A percentile compares a stretch with the other conserved stretches of the same genome.
Evolutionary conservation across 1,140 invertebrate species (phyloP).

Genomic region (Penaeus chinensis): DNA sequence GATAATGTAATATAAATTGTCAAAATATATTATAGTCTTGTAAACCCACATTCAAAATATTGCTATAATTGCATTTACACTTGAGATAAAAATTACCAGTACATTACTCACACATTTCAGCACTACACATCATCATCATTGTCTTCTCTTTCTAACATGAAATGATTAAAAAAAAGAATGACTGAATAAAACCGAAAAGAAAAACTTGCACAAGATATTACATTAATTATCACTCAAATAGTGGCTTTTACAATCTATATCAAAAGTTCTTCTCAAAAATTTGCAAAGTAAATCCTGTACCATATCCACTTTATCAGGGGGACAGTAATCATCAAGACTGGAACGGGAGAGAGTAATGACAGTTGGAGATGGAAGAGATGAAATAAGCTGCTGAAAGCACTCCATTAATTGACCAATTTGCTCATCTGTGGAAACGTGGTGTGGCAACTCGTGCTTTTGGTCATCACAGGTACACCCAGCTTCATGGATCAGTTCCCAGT

Average conservation of each 20-base stretch:
- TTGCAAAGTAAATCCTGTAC: slow-evolving; percentile 73
- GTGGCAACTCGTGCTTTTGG: slow-evolving; percentile 76
- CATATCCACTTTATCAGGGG: slow-evolving; percentile 78
- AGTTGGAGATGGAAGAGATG: slow-evolving; percentile 76
- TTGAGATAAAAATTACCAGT: too few species aligned
- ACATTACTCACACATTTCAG: too few species aligned
- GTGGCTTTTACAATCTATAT: slow-evolving; percentile 34
- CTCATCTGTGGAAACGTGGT: slow-evolving; percentile 79
- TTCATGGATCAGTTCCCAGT: slow-evolving; percentile 83
- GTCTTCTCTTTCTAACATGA: too few species aligned
- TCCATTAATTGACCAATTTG: slow-evolving; percentile 77
- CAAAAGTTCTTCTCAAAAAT: slow-evolving; percentile 37
- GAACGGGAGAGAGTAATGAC: slow-evolving; percentile 79
- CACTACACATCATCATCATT: too few species aligned
- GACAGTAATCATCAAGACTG: slow-evolving; percentile 89
- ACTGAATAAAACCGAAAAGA: too few species aligned
- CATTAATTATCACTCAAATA: neutral
- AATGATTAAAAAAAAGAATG: too few species aligned
- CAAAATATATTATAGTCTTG: too few species aligned
- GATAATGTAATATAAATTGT: too few species aligned
- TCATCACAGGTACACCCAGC: slow-evolving; percentile 90
- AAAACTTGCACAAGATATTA: too few species aligned
- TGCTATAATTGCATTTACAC: too few species aligned
- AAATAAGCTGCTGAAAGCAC: slow-evolving; percentile 74
- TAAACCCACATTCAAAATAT: too few species aligned